Base-by-base conservation (phyloP, 1,140 invertebrate genomes). In the Drosophila lacertosa region DNA sequence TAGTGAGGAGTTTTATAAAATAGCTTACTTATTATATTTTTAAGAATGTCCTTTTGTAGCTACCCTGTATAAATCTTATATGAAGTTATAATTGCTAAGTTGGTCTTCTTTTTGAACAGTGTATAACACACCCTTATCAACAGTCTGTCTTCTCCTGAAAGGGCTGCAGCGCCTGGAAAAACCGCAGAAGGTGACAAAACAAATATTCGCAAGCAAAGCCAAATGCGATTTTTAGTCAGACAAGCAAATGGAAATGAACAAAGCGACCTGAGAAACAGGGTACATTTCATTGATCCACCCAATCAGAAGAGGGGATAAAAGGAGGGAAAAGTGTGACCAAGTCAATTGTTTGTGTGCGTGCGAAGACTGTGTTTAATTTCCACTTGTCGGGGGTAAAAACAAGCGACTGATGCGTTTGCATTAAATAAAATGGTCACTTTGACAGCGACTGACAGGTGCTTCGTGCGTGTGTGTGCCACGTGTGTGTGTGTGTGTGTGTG, bases 361-460 rank as follows among this genome's bases (percentile, higher is more conserved):
- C 29, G 33, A 58, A 45, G 24, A 60, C 45, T 60, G 81, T 80
- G 74, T 81, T 86, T 88, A 86, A 86, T 86, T 86, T 81, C 74
- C 66, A 86, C 82, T 82, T 75, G 74, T 69, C 45, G 51, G 20
- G 63, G 32, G 54, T 22, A 66, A 60, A 76, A 75, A 69, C 62
- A 55, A 74, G 62, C 40, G 40, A 44, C 62, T 51, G 55, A 59
- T 65, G 54, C 60, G 66, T 60, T 67, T 63, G 57, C 68, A 81
- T 77, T 77, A 86, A 88, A 78, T 82, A 69, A 88, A 88, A 81
- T 88, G 82, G 81, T 86, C 81, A 86, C 81, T 77, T 81, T 86
- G 81, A 81, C 81, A 88, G 74, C 40, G 72, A 80, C 51, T 79
- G 80, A 83, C 80, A 83, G 75, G 63, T 67, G 55, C 78, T 68